Evolutionary conservation across 2,113 vertebrate species (phyloP).

Genomic region (Indicator maculatus): DNA sequence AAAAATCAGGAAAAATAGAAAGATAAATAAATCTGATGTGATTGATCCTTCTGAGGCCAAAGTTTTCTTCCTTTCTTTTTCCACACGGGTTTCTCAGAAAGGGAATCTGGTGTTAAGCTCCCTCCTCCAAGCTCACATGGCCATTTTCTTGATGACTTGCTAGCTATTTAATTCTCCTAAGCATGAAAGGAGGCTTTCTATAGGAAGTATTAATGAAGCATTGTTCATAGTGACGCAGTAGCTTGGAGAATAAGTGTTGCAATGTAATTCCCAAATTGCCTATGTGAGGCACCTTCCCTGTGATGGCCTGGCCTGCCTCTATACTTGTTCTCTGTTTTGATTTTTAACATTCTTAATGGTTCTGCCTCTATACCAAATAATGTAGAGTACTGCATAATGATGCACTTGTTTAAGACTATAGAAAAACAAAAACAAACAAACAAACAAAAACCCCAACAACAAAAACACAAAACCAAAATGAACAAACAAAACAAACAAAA

Average conservation of each 20-base stretch:
- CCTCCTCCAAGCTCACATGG: background rate
- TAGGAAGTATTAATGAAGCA: background rate
- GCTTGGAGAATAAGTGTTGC: background rate
- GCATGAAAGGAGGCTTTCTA: background rate
- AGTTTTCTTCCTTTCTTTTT: background rate
- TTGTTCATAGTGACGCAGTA: background rate
- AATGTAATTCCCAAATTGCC: background rate
- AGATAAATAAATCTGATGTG: background rate
- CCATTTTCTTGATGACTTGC: background rate
- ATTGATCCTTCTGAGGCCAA: background rate
- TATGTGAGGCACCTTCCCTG: fast-evolving
- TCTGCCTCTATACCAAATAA: background rate
- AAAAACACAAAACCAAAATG: too few species aligned
- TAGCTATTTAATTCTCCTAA: background rate
- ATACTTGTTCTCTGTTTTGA: background rate
- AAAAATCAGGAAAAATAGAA: background rate
- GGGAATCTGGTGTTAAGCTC: background rate
- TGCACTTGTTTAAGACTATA: background rate
- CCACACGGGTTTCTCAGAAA: background rate
- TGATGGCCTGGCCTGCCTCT: background rate
- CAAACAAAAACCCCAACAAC: too few species aligned
- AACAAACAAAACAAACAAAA: too few species aligned
- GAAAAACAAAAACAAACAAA: background rate
- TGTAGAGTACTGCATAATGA: background rate
- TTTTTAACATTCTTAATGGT: background rate